phyloP scores from a whole-genome alignment of 1,140 invertebrate species.

The Olivierus martensii region DNA sequence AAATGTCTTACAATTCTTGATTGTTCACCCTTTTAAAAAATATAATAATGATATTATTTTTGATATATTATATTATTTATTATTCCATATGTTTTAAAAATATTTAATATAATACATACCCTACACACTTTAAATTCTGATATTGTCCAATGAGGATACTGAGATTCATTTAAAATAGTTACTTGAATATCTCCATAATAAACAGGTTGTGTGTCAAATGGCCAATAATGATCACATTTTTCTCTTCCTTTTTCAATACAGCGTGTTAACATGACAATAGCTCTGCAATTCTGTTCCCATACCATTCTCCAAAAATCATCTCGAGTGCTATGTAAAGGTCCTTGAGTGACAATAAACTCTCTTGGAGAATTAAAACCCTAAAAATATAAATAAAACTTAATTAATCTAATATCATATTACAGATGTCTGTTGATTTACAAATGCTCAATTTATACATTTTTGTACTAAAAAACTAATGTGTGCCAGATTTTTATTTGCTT shows the following conservation, averaged over 20 bases:
- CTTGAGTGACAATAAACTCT: conserved; percentile 95
- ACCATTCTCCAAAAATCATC: conserved; percentile 99
- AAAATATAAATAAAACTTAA: neutral
- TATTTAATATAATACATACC: conserved; percentile 5
- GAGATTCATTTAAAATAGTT: conserved; percentile 72
- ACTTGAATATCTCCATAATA: conserved; percentile 95
- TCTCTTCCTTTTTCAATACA: conserved; percentile 81
- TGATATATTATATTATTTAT: neutral
- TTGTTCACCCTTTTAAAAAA: conserved; percentile 49
- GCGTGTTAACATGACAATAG: conserved; percentile 91
- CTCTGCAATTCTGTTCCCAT: conserved; percentile 88
- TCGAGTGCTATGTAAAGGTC: conserved; percentile 83
- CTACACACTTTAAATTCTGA: conserved; percentile 74
- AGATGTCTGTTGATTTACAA: too few species aligned
- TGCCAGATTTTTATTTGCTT: too few species aligned
- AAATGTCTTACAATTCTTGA: conserved; percentile 78
- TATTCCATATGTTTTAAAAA: too few species aligned
- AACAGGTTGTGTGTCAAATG: conserved; percentile 77
- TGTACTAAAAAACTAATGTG: too few species aligned
- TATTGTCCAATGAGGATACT: conserved; percentile 88
- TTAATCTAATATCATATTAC: too few species aligned
- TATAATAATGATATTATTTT: too few species aligned
- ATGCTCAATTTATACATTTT: too few species aligned
- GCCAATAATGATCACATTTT: conserved; percentile 98
- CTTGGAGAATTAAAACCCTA: conserved; percentile 74